Evolutionary conservation across 2,113 vertebrate genomes (phyloP), one percentile per base, ranked within the genome.

Genomic region (Proteles cristata): DNA sequence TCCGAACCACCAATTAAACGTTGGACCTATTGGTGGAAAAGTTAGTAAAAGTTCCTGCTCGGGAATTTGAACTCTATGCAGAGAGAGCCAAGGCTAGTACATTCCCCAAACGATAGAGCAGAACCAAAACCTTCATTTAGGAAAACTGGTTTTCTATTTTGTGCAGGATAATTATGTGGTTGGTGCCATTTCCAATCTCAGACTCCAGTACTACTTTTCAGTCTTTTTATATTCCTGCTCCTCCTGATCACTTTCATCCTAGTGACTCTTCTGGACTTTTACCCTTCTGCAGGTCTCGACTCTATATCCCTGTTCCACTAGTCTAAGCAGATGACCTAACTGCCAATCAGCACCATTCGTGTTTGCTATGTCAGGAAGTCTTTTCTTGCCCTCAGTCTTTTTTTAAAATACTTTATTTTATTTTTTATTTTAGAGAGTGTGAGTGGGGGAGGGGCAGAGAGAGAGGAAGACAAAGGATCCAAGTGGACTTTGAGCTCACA

Each of bases 101-200:
- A 76, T 45, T 83, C 33, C 28, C 39, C 76, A 68, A 81, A n/a
- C 69, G 39, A 55, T 19, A 76, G 58, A 31, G 16, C 31, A 16
- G 33, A 71, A 86, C 43, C 33, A 55, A 94, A 94, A 85, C 81
- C 55, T 77, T 84, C 33, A 87, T 83, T 88, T 96, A 82, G 83
- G 77, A 82, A 96, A 92, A 82, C 58, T 28, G 55, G 0, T 73
- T 96, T 88, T 93, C 84, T 96, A 74, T 82, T 93, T 93, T 88
- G 43, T 86, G 73, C 50, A 81, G 77, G 76, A 65, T 96, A 93
- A 83, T 93, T 88, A 61, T 39, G 50, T 92, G 74, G 73, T 71
- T 80, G n/a, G n/a, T 82, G 28, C 39, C 73, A 85, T 81, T 92
- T 81, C 45, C 43, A 81, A 31, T 93, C 28, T 55, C 90, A 82